Evolutionary conservation across 2,113 vertebrate species (phyloP), one percentile per base, ranked within the genome.

Genomic region (Dolichallabes microphthalmus): DNA sequence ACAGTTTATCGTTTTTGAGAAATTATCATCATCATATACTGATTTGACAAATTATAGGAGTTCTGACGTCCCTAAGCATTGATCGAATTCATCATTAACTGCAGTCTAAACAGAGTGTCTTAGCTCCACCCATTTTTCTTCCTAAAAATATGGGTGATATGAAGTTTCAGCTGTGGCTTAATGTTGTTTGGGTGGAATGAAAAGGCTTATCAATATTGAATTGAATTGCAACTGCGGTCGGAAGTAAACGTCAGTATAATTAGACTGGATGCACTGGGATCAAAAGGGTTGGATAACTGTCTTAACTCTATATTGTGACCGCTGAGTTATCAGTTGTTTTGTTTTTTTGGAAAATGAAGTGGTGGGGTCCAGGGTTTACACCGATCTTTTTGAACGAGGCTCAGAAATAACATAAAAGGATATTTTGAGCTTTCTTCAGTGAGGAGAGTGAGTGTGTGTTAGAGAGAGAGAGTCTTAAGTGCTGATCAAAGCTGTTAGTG

Each of bases 401-500:
- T 73, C 55, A 75, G 12, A 84, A 45, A 50, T 35, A 83, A 50
- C 25, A 15, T n/a, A 10, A 74, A 82, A 69, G 45, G 39, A 71
- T 50, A 69, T 71, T 3, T 25, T 55, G 11, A 52, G 25, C 17
- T 55, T 55, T 71, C 63, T 73, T 91, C 53, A 87, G 87, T 0
- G 12, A 50, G 53, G 64, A 58, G 57, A 60, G 58, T 61, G 82
- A 6, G 58, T 55, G 69, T 60, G 52, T 55, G 73, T 74, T 63
- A 9, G 71, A 57, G 64, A 45, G 52, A 60, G 64, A 68, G 80
- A 6, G 66, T 58, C 57, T 82, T 69, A 82, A 80, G 81, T 80
- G 88, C 82, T 80, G 55, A 73, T 45, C 61, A 86, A 88, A 87
- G 86, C 88, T 87, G 90, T 89, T 58, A 81, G 68, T 86, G 82